phyloP scores from a whole-genome alignment of 2,888 invertebrate genomes.

The Litoditis marina region DNA sequence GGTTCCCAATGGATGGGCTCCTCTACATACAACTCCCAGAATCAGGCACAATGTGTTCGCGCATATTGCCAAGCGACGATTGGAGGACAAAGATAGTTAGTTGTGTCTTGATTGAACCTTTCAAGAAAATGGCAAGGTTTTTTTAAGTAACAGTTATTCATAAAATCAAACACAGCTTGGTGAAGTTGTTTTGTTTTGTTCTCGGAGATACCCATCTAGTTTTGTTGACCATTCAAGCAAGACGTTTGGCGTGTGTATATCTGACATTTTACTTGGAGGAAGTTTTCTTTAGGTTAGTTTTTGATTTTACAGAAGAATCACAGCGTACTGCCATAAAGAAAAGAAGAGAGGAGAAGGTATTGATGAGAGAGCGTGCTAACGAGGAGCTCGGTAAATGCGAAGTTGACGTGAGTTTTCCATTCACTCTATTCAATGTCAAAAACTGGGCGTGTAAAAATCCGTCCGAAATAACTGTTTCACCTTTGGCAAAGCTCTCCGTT shows the following conservation, averaged over 20 bases:
- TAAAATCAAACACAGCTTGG: too few relatives aligned
- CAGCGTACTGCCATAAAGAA: constrained; percentile 3
- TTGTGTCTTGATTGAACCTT: not conserved
- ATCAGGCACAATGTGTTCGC: not conserved
- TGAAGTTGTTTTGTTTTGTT: too few relatives aligned
- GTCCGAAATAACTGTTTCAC: too few relatives aligned
- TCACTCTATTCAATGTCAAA: too few relatives aligned
- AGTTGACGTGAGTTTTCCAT: not conserved
- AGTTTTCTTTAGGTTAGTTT: too few relatives aligned
- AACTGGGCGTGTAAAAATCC: too few relatives aligned
- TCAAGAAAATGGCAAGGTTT: too few relatives aligned
- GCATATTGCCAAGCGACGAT: constrained; percentile 5
- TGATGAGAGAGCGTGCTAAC: not conserved
- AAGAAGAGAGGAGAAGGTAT: constrained; percentile 4
- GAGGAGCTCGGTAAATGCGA: constrained; percentile 6
- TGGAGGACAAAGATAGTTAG: constrained; percentile 4
- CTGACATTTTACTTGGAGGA: not conserved
- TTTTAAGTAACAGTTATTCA: too few relatives aligned
- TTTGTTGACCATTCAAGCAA: too few relatives aligned
- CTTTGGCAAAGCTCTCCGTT: too few relatives aligned
- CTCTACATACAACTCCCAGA: not conserved
- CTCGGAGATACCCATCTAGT: too few relatives aligned
- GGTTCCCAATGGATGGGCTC: constrained; percentile 9
- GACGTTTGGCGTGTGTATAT: not conserved
- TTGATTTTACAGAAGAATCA: constrained; percentile 7